Base-by-base conservation (phyloP, 2,797 vertebrate species). In the Meriones psammophilus region DNA sequence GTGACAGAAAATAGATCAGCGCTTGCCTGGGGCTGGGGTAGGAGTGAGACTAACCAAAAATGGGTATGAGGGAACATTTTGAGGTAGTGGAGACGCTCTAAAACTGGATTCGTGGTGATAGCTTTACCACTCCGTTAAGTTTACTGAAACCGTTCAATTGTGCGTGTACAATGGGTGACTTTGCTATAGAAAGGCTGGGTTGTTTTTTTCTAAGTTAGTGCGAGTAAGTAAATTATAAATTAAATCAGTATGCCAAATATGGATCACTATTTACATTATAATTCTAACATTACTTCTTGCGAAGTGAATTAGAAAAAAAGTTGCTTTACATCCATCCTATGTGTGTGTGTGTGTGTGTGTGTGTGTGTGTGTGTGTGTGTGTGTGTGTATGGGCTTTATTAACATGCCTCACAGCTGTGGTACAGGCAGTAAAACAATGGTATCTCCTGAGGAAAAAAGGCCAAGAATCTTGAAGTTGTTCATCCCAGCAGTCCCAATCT, bases 41-140 rank as follows among this genome's bases (percentile, higher is more conserved):
- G 76, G 90, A 93, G 77, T 85, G 56, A n/a, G 58, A 83, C 66
- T 79, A 88, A 80, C 73, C 86, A 36, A 64, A 86, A 94, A 76
- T 73, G 87, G 74, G 42, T 62, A 13, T 0, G 58, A 91, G 28
- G 93, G 93, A 91, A 64, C 54, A 62, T 87, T 79, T 33, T 33
- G 88, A 89, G 88, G 36, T 71, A 84, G 96, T 71, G 80, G 96
- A 88, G 87, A 87, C 7, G 39, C 85, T 81, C 90, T 94, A 94
- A 93, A 95, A 85, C 39, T 36, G 88, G 76, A 76, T 30, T 84
- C 18, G 80, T 56, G 46, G 76, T 30, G 54, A 81, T 5, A 58
- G 60, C 15, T 71, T 62, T 33, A 39, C 85, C 77, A 77, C 30
- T 64, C 22, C 0, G 0, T 50, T 24, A 58, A 17, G 20, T 80